Evolutionary conservation across 2,888 invertebrate species (phyloP).

Genomic region (Apamea monoglypha): DNA sequence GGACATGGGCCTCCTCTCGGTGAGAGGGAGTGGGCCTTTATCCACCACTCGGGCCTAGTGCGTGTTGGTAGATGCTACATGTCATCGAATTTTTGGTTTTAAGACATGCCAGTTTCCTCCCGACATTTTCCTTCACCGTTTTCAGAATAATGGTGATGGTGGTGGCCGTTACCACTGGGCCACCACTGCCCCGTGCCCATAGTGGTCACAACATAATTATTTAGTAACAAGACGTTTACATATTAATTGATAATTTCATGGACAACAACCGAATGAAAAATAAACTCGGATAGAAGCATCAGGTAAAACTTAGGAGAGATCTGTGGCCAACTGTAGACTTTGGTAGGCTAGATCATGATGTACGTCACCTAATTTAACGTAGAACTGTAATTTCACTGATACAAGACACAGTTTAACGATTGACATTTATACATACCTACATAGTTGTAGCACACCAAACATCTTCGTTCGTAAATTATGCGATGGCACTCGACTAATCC

Average conservation of each 20-base stretch:
- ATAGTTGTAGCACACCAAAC: slow-evolving; percentile 45
- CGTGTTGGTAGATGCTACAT: no score
- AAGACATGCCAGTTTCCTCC: no score
- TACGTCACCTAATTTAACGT: background rate
- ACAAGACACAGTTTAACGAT: slow-evolving; percentile 8
- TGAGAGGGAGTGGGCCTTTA: no score
- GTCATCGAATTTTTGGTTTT: no score
- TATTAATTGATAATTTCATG: background rate
- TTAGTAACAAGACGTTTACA: background rate
- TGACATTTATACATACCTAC: slow-evolving; percentile 13
- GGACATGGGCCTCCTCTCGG: no score
- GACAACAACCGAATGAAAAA: no score
- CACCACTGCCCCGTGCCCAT: no score
- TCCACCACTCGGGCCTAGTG: no score
- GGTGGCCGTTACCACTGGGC: no score
- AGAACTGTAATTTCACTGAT: slow-evolving; percentile 10
- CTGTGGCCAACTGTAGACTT: background rate
- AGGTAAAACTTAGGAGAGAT: no score
- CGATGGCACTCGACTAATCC: slow-evolving; percentile 81
- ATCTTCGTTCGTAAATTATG: slow-evolving; percentile 74
- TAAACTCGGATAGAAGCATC: background rate
- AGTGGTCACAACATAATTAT: background rate
- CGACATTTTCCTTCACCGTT: no score
- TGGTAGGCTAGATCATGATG: background rate
- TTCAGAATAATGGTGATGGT: no score